Evolutionary conservation across 2,888 invertebrate species (phyloP).

Genomic region (Apodemia zela): DNA sequence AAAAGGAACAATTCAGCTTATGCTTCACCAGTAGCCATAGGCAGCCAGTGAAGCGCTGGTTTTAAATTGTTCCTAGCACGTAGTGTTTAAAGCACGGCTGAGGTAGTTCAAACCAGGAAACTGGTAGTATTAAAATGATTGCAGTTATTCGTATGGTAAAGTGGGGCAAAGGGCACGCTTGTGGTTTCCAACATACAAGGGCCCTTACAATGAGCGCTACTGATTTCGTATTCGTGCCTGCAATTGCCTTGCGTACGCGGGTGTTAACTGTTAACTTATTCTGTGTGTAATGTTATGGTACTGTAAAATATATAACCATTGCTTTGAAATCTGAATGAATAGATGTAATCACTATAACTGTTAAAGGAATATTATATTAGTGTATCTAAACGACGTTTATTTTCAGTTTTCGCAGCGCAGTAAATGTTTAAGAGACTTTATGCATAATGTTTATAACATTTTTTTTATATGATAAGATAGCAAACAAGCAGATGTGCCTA

Average conservation of each 20-base stretch:
- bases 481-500: too few relatives aligned
- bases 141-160: background rate
- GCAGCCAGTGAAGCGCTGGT: too few relatives aligned
- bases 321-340: background rate
- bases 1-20: background rate
- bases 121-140: background rate
- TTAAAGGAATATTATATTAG: too few relatives aligned
- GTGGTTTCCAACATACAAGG: constrained; percentile 22
- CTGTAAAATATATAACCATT: background rate
- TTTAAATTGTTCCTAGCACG: too few relatives aligned
- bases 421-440: too few relatives aligned
- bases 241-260: constrained; percentile 6
- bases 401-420: too few relatives aligned
- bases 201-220: constrained; percentile 35
- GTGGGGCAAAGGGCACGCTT: background rate
- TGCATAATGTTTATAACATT: too few relatives aligned
- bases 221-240: constrained; percentile 40
- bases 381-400: too few relatives aligned
- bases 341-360: background rate
- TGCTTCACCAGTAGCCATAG: too few relatives aligned
- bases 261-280: constrained; percentile 14
- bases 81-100: background rate
- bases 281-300: constrained; percentile 4
- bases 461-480: too few relatives aligned
- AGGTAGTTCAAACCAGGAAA: background rate